Evolutionary conservation across 2,888 invertebrate genomes (phyloP).

Genomic region (Tridacna crocea): DNA sequence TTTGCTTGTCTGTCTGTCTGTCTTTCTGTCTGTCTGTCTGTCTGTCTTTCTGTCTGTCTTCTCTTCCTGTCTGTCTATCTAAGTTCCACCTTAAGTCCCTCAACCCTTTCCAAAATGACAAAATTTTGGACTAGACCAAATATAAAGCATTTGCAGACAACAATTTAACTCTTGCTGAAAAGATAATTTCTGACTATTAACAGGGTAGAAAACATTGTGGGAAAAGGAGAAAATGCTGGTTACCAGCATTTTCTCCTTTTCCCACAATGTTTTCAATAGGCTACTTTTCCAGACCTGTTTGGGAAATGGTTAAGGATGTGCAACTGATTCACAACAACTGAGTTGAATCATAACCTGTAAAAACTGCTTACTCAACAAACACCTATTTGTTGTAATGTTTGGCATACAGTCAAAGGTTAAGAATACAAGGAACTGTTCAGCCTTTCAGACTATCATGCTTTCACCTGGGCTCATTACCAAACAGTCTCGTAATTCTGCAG

Average conservation of each 20-base stretch:
- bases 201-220: not conserved
- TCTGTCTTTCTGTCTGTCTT: too few species aligned
- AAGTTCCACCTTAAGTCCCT: too few species aligned
- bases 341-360: conserved; percentile 1
- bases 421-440: not conserved
- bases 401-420: conserved; percentile 11
- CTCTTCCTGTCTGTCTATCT: too few species aligned
- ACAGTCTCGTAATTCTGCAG: too few species aligned
- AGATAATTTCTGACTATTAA: too few species aligned
- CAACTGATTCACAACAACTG: not conserved
- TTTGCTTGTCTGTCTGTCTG: too few species aligned
- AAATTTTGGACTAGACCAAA: too few species aligned
- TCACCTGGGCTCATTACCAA: not conserved
- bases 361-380: conserved; percentile 24
- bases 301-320: not conserved
- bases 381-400: conserved; percentile 4
- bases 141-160: too few species aligned
- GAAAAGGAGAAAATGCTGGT: not conserved
- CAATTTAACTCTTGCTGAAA: too few species aligned
- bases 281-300: too few species aligned
- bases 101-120: too few species aligned
- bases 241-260: not conserved
- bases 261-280: not conserved
- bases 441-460: not conserved
- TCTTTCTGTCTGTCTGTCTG: too few species aligned